Base-by-base conservation (phyloP, 2,888 invertebrate species). In the Sinodicranocentrus sp. region DNA sequence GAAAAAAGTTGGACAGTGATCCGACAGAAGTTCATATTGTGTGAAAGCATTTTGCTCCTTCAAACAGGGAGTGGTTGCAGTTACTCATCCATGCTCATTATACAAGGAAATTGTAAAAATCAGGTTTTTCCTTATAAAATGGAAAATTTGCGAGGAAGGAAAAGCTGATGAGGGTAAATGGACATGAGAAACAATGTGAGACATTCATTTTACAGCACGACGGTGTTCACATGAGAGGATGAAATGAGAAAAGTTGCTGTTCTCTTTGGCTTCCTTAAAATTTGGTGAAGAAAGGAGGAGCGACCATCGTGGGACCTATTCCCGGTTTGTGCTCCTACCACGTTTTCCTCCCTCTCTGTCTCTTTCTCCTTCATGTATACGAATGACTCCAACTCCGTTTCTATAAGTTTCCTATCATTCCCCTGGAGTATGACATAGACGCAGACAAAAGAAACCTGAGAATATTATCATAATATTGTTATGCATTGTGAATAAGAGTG, bases 381-480 rank as follows among this genome's bases (percentile, higher is more conserved):
- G n/a, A n/a, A 67, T 39, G 71, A 19, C 57, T 57, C 25, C 57
- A 48, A n/a, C n/a, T n/a, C n/a, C n/a, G n/a, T n/a, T n/a, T n/a
- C n/a, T n/a, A n/a, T n/a, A n/a, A n/a, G n/a, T n/a, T n/a, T n/a
- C n/a, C n/a, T n/a, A n/a, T n/a, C 28, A 25, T 70, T 70, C 70
- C 52, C 21, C 15, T 5, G 57, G 54, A 39, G 71, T 48, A 15
- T 2, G 23, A 43, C 19, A 70, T 21, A 54, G 13, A 39, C 21
- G 23, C 17, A 57, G 17, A 63, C 63, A 63, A 33, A 57, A 59
- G 57, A 48, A 52, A 63, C 33, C 26, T 52, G 28, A 75, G 75
- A 63, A 76, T 63, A 65, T 75, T 63, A 75, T 76, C 65, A 76
- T 43, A 65, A 63, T 63, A 63, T 57, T 71, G 54, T 75, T 75